These are phyloP conservation scores for Bursaphelenchus mucronatus DNA, from an alignment of 1,140 invertebrate genomes.

Conservation along the genomic window DNA sequence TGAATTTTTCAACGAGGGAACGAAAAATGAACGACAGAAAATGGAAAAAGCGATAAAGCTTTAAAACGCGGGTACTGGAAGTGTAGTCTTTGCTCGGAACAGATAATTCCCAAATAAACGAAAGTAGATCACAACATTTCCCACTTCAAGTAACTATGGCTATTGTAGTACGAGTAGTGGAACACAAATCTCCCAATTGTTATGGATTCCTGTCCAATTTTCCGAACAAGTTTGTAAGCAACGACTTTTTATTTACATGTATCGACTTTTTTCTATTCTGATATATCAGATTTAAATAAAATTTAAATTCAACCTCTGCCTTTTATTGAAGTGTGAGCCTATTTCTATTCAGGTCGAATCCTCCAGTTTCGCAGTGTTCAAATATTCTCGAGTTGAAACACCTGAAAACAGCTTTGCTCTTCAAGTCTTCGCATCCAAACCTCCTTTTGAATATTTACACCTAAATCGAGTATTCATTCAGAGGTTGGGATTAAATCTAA, in stretches of 20 bases:
- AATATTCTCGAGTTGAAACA: slow-evolving; percentile 18
- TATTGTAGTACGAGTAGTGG: slow-evolving; percentile 13
- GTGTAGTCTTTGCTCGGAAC: no score
- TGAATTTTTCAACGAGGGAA: no score
- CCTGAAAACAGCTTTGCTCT: slow-evolving; percentile 12
- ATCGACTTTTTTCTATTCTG: no score
- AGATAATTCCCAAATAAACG: no score
- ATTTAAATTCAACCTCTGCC: no score
- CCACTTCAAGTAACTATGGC: not conserved
- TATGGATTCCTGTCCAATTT: slow-evolving; percentile 22
- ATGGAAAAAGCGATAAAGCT: no score
- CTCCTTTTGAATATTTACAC: slow-evolving; percentile 20
- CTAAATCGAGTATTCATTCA: slow-evolving; percentile 19
- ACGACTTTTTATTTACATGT: not conserved
- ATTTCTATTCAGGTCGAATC: not conserved
- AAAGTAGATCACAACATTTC: no score
- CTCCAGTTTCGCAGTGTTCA: slow-evolving; percentile 14
- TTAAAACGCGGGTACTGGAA: no score
- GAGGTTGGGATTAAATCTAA: slow-evolving; percentile 6
- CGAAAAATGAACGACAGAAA: no score
- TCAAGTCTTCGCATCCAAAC: slow-evolving; percentile 17
- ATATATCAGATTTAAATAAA: no score
- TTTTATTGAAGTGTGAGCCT: no score
- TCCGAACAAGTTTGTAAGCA: slow-evolving; percentile 13
- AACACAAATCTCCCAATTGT: slow-evolving; percentile 21